Percentiles rank a stretch among this genome's conserved stretches.
phyloP scores from a whole-genome alignment of 2,888 invertebrate species.

The Cerastoderma edule region DNA sequence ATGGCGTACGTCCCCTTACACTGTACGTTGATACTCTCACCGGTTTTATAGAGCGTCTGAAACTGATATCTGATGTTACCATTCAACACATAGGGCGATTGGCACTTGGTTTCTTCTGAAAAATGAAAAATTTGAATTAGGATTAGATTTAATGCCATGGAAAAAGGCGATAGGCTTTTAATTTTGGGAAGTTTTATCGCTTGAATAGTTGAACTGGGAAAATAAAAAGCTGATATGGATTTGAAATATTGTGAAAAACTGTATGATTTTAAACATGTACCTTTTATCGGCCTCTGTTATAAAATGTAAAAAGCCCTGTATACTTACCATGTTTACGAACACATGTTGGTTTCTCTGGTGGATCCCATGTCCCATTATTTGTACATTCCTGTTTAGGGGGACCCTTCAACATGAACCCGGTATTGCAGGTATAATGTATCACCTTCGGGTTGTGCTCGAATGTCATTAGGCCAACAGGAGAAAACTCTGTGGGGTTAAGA shows the following conservation, averaged over 20 bases:
- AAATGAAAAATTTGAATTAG: no score
- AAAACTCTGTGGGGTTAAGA: background rate
- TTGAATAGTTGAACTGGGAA: no score
- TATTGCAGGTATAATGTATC: constrained; percentile 28
- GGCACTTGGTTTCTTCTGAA: no score
- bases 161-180: no score
- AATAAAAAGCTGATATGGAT: no score
- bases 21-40: constrained; percentile 34
- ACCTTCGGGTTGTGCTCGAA: constrained; percentile 20
- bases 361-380: constrained; percentile 39
- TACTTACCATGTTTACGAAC: constrained; percentile 12
- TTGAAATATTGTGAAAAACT: no score
- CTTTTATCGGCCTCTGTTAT: no score
- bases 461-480: constrained; percentile 7
- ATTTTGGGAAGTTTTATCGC: no score
- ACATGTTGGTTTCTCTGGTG: constrained; percentile 36
- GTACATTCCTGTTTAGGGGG: constrained; percentile 29
- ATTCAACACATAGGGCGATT: constrained; percentile 36
- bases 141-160: no score
- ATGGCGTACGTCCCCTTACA: constrained; percentile 41
- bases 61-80: constrained; percentile 33
- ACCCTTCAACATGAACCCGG: constrained; percentile 34
- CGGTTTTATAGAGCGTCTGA: constrained; percentile 14
- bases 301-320: no score
- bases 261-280: no score